Percentiles rank a stretch among this genome's conserved stretches.
Conservation (phyloP, 2,113 vertebrate species). For the Acanthochromis polyacanthus region DNA sequence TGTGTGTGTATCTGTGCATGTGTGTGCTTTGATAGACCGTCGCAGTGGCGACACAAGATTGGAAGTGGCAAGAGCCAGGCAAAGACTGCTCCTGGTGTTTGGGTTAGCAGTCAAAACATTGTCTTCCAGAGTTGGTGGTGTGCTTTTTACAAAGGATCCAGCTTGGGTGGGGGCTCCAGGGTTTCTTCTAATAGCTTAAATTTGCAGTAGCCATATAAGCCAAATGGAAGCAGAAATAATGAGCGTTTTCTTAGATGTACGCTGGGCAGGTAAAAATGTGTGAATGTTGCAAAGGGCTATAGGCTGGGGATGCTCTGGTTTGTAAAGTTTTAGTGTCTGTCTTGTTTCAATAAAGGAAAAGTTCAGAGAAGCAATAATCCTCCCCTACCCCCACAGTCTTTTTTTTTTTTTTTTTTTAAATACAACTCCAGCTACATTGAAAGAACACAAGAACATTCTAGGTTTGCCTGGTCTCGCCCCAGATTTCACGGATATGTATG, state of each 20-base stretch:
- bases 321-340: slow-evolving; percentile 70
- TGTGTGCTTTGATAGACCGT: slow-evolving; percentile 78
- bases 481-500: slow-evolving; percentile 76
- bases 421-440: slow-evolving; percentile 81
- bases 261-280: slow-evolving; percentile 59
- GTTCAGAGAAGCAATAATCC: slow-evolving; percentile 74
- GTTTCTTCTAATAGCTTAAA: slow-evolving; percentile 63
- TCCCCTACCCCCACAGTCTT: slow-evolving; percentile 69
- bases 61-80: slow-evolving; percentile 63
- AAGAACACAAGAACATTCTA: slow-evolving; percentile 73
- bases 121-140: slow-evolving; percentile 77
- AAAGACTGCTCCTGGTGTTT: slow-evolving; percentile 60
- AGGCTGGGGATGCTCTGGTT: slow-evolving; percentile 67
- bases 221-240: slow-evolving; percentile 75
- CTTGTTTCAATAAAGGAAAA: slow-evolving; percentile 64
- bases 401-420: slow-evolving; percentile 57
- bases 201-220: slow-evolving; percentile 76
- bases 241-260: slow-evolving; percentile 67
- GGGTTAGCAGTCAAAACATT: slow-evolving; percentile 57
- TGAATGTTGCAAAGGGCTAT: slow-evolving; percentile 59
- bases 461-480: slow-evolving; percentile 73
- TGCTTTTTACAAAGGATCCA: slow-evolving; percentile 78
- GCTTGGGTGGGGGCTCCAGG: slow-evolving; percentile 63
- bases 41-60: slow-evolving; percentile 58
- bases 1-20: slow-evolving; percentile 59